Base-by-base conservation (phyloP, 92 coral and sea anemone species). In the Palythoa grandis region DNA sequence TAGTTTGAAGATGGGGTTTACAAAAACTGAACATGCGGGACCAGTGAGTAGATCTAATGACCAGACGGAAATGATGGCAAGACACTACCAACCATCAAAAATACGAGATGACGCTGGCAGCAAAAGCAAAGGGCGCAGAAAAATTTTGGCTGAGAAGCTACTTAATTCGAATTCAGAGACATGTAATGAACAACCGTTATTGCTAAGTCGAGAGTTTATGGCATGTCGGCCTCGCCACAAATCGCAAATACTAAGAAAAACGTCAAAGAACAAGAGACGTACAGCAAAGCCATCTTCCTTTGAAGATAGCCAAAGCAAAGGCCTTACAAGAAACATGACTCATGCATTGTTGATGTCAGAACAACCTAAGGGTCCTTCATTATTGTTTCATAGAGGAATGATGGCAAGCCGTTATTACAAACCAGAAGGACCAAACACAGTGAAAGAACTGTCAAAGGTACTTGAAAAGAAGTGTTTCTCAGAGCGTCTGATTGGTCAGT, bases 391-490 rank as follows among this genome's bases (percentile, higher is more conserved):
- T 37, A 61, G 70, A 8, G 56, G 71, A 40, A 78, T 78, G 83
- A 78, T 78, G 83, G 56, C 72, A 11, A 78, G 83, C 23, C n/a
- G 38, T 60, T 61, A n/a, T 61, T 38, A 17, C 54, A 38, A 39
- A 35, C 50, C 83, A n/a, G 35, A 78, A 65, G 39, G 60, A 37
- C 83, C 72, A 39, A n/a, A 48, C 39, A 78, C 65, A 58, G 53
- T 20, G 38, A 61, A 39, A 10, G 52, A 78, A 29, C 37, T 60
- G 2, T 7, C 70, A 2, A 65, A 78, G 7, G 20, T 63, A 9
- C 20, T 6, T 63, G 69, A 9, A 19, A 63, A 63, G 35, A 24
- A 17, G 24, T 8, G 25, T 3, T 63, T n/a, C 23, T 7, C 69
- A 23, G 70, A 57, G 3, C 3, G 3, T 53, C 35, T 10, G 43